Conservation (phyloP, 2,888 invertebrate species). For the Athalia cordata region DNA sequence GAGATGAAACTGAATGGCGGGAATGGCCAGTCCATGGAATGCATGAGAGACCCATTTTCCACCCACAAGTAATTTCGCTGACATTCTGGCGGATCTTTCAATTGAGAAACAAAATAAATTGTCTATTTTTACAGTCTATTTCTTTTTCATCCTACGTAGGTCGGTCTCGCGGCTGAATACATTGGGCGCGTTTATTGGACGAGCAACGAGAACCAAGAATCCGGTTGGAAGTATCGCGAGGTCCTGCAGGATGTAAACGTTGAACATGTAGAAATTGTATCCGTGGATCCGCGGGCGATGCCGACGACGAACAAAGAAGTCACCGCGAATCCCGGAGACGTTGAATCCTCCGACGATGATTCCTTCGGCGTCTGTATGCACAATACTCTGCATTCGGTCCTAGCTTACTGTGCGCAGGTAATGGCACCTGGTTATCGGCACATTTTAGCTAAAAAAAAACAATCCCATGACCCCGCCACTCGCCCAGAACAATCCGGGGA, state of each 20-base stretch:
- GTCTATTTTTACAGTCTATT: not conserved
- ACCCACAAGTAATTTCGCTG: conserved; percentile 59
- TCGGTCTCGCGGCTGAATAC: conserved; percentile 66
- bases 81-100: not conserved
- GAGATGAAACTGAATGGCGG: conserved; percentile 65
- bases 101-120: not conserved
- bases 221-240: conserved; percentile 58
- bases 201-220: conserved; percentile 57
- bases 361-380: conserved; percentile 63
- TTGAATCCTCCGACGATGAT: conserved; percentile 24
- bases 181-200: conserved; percentile 60
- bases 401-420: conserved; percentile 63
- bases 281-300: conserved; percentile 58
- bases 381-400: conserved; percentile 62
- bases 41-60: conserved; percentile 69
- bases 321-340: not conserved
- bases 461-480: not conserved
- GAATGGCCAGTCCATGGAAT: conserved; percentile 70
- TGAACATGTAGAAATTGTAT: conserved; percentile 59
- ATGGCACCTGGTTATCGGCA: conserved; percentile 54
- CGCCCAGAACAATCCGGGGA: no score
- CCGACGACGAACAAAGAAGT: not conserved
- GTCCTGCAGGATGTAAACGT: conserved; percentile 55
- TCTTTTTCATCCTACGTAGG: conserved; percentile 50
- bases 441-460: conserved; percentile 50